Evolutionary conservation across 1,140 invertebrate species (phyloP).

Genomic region (Medauroidea extradentata): DNA sequence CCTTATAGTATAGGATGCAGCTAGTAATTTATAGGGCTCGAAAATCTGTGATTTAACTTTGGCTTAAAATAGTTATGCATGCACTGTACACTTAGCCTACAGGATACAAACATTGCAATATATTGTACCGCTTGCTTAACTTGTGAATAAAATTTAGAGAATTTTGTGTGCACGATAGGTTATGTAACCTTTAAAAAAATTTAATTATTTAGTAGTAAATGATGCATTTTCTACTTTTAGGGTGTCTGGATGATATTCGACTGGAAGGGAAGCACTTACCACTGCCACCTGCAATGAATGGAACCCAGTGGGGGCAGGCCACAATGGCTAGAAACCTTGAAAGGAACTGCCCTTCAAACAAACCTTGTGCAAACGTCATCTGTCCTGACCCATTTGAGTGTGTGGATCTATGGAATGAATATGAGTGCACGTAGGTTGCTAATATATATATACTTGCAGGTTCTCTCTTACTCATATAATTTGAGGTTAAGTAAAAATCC

Average conservation of each 20-base stretch:
- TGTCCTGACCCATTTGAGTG: slow-evolving; percentile 93
- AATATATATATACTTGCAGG: background rate
- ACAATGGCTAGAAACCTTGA: slow-evolving; percentile 87
- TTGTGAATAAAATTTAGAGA: too few relatives aligned
- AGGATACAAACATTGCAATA: too few relatives aligned
- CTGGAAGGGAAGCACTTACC: slow-evolving; percentile 90
- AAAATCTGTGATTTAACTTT: too few relatives aligned
- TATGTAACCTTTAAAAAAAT: too few relatives aligned
- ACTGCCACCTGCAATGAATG: slow-evolving; percentile 86
- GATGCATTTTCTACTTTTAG: slow-evolving; percentile 45
- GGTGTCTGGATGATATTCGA: slow-evolving; percentile 79
- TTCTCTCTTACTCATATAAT: background rate
- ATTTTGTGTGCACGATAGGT: too few relatives aligned
- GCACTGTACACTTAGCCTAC: too few relatives aligned
- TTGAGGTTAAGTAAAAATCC: too few relatives aligned
- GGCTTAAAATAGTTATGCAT: too few relatives aligned
- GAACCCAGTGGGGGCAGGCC: slow-evolving; percentile 90
- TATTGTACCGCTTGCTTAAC: too few relatives aligned
- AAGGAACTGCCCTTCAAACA: slow-evolving; percentile 87
- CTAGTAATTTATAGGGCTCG: too few relatives aligned
- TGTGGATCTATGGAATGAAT: slow-evolving; percentile 93
- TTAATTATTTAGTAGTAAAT: background rate
- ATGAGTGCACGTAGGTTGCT: slow-evolving; percentile 96
- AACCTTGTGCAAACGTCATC: slow-evolving; percentile 86
- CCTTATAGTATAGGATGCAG: too few relatives aligned